phyloP scores from a whole-genome alignment of 1,140 invertebrate species.

The Hetaerina americana region DNA sequence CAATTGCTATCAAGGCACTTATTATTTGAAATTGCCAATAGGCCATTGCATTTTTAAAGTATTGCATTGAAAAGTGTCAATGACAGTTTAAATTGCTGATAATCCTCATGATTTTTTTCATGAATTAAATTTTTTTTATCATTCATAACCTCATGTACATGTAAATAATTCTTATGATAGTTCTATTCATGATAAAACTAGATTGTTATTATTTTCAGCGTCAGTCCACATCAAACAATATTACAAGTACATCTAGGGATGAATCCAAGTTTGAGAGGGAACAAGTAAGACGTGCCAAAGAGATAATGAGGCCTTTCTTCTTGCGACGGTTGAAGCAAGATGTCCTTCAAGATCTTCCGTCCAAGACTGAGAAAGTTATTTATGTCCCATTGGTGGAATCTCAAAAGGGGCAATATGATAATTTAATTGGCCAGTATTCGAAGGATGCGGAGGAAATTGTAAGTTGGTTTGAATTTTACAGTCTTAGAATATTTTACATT shows the following conservation, averaged over 20 bases:
- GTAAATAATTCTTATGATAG: too few species aligned
- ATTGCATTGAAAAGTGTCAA: too few species aligned
- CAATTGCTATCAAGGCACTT: too few species aligned
- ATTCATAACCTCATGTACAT: too few species aligned
- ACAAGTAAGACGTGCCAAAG: slow-evolving; percentile 81
- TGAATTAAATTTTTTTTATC: too few species aligned
- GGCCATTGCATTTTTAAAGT: too few species aligned
- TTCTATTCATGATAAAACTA: too few species aligned
- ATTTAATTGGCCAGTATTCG: slow-evolving; percentile 28
- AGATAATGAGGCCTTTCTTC: slow-evolving; percentile 93
- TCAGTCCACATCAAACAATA: neutral
- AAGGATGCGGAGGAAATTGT: neutral
- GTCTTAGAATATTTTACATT: too few species aligned
- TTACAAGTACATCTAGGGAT: neutral
- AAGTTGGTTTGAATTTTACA: neutral
- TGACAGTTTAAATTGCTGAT: too few species aligned
- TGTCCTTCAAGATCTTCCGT: slow-evolving; percentile 68
- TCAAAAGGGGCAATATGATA: slow-evolving; percentile 61
- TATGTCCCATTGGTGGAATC: slow-evolving; percentile 47
- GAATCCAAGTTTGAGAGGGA: slow-evolving; percentile 58
- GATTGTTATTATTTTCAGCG: too few species aligned
- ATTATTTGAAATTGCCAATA: too few species aligned
- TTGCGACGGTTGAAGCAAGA: slow-evolving; percentile 77
- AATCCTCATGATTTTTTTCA: too few species aligned
- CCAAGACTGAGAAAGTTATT: slow-evolving; percentile 58